Evolutionary conservation across 2,113 vertebrate species (phyloP).

Genomic region (Equus przewalskii): DNA sequence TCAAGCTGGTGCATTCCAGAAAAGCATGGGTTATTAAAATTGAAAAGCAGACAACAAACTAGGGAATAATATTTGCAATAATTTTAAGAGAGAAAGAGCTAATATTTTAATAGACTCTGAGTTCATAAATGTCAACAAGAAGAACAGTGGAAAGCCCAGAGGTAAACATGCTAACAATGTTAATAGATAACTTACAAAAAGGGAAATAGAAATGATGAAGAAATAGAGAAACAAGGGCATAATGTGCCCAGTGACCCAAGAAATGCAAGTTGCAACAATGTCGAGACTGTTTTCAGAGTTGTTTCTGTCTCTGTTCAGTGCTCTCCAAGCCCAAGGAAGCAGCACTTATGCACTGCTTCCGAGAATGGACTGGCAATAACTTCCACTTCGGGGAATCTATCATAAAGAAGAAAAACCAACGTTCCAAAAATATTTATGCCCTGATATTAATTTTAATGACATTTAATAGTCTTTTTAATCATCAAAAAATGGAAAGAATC

Average conservation of each 20-base stretch:
- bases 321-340: background rate
- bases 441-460: background rate
- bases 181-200: background rate
- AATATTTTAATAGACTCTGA: background rate
- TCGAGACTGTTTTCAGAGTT: background rate
- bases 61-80: background rate
- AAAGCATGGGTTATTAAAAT: background rate
- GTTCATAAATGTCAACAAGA: background rate
- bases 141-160: background rate
- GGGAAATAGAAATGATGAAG: background rate
- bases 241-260: background rate
- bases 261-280: too few relatives aligned
- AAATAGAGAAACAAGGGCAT: background rate
- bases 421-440: background rate
- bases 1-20: background rate
- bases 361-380: background rate
- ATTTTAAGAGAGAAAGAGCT: background rate
- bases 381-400: too few relatives aligned
- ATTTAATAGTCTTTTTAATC: background rate
- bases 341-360: accelerated
- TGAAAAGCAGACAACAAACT: background rate
- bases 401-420: background rate
- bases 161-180: background rate
- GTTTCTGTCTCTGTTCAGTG: accelerated
- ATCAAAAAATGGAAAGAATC: background rate